Base-by-base conservation (phyloP, 2,888 invertebrate species). In the Marronus borbonicus region DNA sequence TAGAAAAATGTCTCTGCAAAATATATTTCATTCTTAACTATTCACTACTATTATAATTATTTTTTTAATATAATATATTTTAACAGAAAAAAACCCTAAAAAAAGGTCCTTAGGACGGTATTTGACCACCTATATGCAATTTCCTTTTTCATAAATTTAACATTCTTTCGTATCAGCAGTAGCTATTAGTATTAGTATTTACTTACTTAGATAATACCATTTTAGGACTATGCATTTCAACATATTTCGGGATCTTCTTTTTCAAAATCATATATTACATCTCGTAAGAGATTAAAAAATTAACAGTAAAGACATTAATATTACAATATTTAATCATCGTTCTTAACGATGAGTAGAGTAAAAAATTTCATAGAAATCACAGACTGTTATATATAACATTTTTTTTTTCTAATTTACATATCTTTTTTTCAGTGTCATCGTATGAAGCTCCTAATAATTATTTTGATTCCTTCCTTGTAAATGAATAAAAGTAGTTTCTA, bases 361-460 rank as follows among this genome's bases (percentile, higher is more conserved):
- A 24, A 74, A 44, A 74, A 74, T 74, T 74, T 74, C 60, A 74
- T 74, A 60, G 72, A 60, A 74, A 74, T 74, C 72, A 74, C 72
- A 74, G 72, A 74, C 72, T 39, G 72, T 74, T 74, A 75, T 64
- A 44, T 60, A 74, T 49, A 62, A 62, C 20, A 39, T 44, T 50
- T 70, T 70, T 70, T 70, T 52, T 70, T 24, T 24, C 24, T 24
- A 44, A 17, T 49, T 31, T 31, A 8, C 52, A 8, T 28, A 55
- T 52, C 31, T 24, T 55, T 55, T 55, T 17, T n/a, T 55, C 20
- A 50, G 55, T 52, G 17, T 31, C 62, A 75, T 64, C 14, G 28
- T 5, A 55, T 28, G 62, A 75, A 62, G 75, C 75, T 75, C 75
- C 75, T 75, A 44, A 55, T 44, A 17, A 20, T 52, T 14, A 52